A percentile compares a stretch with the other conserved stretches of the same genome.
phyloP scores from a whole-genome alignment of 2,797 vertebrate genomes.

The Pipistrellus nathusii region DNA sequence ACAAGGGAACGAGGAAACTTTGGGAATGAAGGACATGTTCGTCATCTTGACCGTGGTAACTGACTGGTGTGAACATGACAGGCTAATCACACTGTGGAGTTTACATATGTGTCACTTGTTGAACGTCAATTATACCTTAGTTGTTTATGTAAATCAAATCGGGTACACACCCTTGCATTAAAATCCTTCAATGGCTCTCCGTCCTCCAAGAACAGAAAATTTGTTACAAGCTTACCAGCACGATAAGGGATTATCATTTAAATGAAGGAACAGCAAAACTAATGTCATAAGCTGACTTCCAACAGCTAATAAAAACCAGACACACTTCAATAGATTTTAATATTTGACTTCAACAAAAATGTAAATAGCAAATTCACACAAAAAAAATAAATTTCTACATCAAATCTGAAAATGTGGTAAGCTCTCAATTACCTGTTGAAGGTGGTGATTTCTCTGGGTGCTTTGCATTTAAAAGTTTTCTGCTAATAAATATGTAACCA shows the following conservation, averaged over 20 bases:
- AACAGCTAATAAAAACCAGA: constrained; percentile 42
- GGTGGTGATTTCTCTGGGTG: constrained; percentile 93
- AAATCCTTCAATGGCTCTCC: not conserved
- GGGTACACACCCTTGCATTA: constrained; percentile 12
- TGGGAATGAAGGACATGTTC: not conserved
- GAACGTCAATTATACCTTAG: not conserved
- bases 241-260: constrained; percentile 35
- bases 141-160: not conserved
- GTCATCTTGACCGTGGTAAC: not conserved
- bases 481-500: constrained; percentile 98
- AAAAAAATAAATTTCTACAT: constrained; percentile 53
- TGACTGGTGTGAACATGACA: not conserved
- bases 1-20: not conserved
- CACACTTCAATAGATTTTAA: constrained; percentile 3
- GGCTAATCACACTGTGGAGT: not conserved
- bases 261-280: constrained; percentile 38
- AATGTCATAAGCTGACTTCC: constrained; percentile 32
- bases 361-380: constrained; percentile 45
- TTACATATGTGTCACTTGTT: not conserved
- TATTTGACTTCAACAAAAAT: constrained; percentile 56
- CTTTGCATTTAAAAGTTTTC: constrained; percentile 96
- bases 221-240: not conserved
- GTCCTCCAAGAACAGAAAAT: constrained; percentile 28
- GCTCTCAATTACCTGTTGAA: constrained; percentile 91
- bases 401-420: constrained; percentile 46